Percentiles rank a stretch among this genome's conserved stretches.
phyloP scores from a whole-genome alignment of 2,888 invertebrate species.

The Ichneumoninae sp. region DNA sequence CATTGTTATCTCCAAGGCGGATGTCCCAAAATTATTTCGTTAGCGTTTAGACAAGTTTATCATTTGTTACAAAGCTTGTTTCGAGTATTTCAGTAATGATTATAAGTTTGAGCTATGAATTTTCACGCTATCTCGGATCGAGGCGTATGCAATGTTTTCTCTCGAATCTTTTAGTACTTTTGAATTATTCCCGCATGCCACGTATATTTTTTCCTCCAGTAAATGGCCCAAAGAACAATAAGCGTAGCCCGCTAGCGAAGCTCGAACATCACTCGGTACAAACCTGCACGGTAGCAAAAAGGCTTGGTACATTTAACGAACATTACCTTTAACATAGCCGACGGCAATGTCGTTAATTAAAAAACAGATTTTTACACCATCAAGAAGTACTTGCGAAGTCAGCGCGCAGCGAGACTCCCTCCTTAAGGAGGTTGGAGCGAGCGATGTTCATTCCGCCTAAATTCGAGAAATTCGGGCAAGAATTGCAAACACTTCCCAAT shows the following conservation, averaged over 20 bases:
- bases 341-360: too few species aligned
- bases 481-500: too few species aligned
- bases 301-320: too few species aligned
- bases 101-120: background rate
- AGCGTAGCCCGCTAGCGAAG: background rate
- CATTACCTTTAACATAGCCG: too few species aligned
- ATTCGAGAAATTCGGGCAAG: too few species aligned
- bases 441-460: too few species aligned
- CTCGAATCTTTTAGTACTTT: background rate
- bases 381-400: too few species aligned
- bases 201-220: background rate
- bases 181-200: background rate
- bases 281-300: too few species aligned
- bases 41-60: background rate
- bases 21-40: background rate
- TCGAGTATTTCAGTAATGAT: background rate
- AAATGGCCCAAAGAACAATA: background rate
- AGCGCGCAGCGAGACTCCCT: too few species aligned
- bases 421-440: too few species aligned
- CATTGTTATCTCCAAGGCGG: background rate
- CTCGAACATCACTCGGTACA: background rate
- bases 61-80: background rate
- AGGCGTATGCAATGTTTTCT: background rate
- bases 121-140: too few species aligned
- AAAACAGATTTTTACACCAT: too few species aligned